These are phyloP conservation scores for Pachymerium ferrugineum DNA, from an alignment of 2,888 invertebrate species.

Conservation along the genomic window DNA sequence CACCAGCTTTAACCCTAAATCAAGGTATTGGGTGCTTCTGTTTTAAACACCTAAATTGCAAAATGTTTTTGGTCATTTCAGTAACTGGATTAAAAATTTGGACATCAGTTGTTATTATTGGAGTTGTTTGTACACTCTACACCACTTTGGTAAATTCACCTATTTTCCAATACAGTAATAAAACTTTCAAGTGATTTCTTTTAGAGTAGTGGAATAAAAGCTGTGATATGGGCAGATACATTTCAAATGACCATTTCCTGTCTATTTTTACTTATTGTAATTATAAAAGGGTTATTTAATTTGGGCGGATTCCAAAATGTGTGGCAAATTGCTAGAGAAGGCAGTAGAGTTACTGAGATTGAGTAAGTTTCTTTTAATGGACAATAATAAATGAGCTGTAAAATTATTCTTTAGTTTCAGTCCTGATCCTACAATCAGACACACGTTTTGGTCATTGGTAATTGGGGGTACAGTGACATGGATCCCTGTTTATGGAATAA, in stretches of 20 bases:
- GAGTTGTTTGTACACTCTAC: slow-evolving; percentile 86
- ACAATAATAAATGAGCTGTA: not conserved
- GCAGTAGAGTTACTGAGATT: slow-evolving; percentile 22
- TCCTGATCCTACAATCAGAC: slow-evolving; percentile 71
- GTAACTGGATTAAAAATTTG: slow-evolving; percentile 77
- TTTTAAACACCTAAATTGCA: not conserved
- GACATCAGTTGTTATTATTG: slow-evolving; percentile 69
- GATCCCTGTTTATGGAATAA: slow-evolving; percentile 86
- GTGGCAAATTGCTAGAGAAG: slow-evolving; percentile 49
- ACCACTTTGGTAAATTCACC: slow-evolving; percentile 59
- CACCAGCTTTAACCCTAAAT: not conserved
- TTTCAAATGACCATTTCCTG: slow-evolving; percentile 87
- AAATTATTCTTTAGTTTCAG: slow-evolving; percentile 47
- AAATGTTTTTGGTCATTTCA: slow-evolving; percentile 45
- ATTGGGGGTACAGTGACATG: slow-evolving; percentile 86
- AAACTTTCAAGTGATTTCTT: not conserved
- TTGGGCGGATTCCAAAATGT: slow-evolving; percentile 68
- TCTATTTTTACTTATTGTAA: slow-evolving; percentile 71
- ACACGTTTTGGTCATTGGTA: slow-evolving; percentile 77
- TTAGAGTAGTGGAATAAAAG: slow-evolving; percentile 67
- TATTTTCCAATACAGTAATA: not conserved
- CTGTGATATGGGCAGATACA: slow-evolving; percentile 79
- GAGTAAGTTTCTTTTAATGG: slow-evolving; percentile 15
- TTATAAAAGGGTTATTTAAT: slow-evolving; percentile 67
- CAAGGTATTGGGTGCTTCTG: not conserved